phyloP scores from a whole-genome alignment of 1,140 invertebrate genomes.

The Zaprionus ornatus region DNA sequence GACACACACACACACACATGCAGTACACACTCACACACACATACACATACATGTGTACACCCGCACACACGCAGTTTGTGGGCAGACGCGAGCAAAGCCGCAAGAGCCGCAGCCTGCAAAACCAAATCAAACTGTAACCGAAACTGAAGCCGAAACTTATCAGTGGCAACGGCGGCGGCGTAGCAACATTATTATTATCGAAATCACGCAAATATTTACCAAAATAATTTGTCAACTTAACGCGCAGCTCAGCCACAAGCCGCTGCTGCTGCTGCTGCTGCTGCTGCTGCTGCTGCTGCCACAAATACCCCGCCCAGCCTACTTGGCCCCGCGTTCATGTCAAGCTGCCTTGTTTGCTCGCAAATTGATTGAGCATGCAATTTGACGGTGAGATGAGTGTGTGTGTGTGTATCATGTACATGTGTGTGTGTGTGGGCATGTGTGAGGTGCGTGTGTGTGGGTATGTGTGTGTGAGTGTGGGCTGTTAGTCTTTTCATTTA shows the following conservation, averaged over 20 bases:
- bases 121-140: constrained; percentile 32
- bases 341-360: constrained; percentile 27
- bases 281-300: constrained; percentile 13
- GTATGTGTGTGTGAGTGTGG: neutral
- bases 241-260: constrained; percentile 65
- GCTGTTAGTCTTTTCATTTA: neutral
- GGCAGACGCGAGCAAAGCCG: constrained; percentile 60
- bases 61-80: constrained; percentile 5
- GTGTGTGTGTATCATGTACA: neutral
- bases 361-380: constrained; percentile 47
- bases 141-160: constrained; percentile 30
- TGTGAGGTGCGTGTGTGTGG: neutral
- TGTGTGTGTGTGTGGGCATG: neutral
- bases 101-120: constrained; percentile 56
- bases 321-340: neutral
- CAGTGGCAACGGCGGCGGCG: constrained; percentile 11
- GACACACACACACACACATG: constrained; percentile 2
- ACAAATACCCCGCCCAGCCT: constrained; percentile 1
- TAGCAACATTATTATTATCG: constrained; percentile 75
- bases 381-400: constrained; percentile 17
- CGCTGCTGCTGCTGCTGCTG: constrained; percentile 2
- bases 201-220: constrained; percentile 80
- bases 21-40: neutral
- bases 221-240: constrained; percentile 81
- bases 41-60: constrained; percentile 1